Base-by-base conservation (phyloP, 1,140 invertebrate genomes). In the Halyomorpha halys region DNA sequence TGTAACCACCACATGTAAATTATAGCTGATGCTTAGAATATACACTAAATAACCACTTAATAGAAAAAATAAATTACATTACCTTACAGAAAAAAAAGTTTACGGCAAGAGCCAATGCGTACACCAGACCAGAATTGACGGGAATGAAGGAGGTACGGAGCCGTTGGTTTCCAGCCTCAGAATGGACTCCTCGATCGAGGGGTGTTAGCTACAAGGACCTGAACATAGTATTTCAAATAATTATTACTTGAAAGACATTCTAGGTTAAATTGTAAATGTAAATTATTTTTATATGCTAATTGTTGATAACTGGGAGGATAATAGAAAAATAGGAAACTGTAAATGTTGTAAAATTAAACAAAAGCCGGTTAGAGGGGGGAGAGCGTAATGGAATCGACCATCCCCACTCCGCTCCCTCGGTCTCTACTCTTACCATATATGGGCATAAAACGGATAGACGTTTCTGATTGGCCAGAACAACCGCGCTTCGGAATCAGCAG, bases 361-460 rank as follows among this genome's bases (percentile, higher is more conserved):
- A 68, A 65, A 64, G 67, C 65, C 64, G 66, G 63, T 56, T 59
- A 18, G 53, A 51, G 56, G 21, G 18, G 56, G 54, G 63, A 18
- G 61, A 64, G 30, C 19, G 16, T n/a, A 75, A 75, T 78, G 73
- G 76, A 77, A 70, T 77, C 74, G 72, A 70, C 77, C 75, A 68
- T 62, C 68, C 63, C 70, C 69, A 71, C 73, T 73, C 74, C 72
- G 73, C 68, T 64, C 47, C 64, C 72, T 74, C 75, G 76, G 76
- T 76, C 76, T 78, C 77, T 76, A 77, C 79, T 79, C 81, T 82
- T 83, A 81, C 84, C 83, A 84, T 85, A 85, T 86, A 85, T 84
- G 83, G 84, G 81, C 82, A 85, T 83, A 82, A 83, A 83, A 80
- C 79, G 79, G 80, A 80, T 77, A 72, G 74, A 70, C 76, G 65